Evolutionary conservation across 2,113 vertebrate genomes (phyloP).

Genomic region (Paracyprichromis sp.): DNA sequence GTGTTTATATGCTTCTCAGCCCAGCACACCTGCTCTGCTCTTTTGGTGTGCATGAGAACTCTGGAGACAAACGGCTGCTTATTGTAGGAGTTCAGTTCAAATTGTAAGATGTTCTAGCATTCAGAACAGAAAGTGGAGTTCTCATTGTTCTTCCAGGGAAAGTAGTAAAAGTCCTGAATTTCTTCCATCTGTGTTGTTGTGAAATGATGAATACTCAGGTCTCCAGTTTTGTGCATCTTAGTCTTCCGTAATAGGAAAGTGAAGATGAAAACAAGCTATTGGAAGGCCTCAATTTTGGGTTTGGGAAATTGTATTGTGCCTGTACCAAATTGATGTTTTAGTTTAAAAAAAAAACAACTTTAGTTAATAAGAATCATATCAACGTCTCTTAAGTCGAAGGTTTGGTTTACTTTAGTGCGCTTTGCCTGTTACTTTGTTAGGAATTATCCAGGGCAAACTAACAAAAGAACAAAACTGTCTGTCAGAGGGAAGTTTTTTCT

Average conservation of each 20-base stretch:
- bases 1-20: background rate
- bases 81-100: background rate
- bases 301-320: background rate
- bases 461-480: background rate
- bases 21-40: background rate
- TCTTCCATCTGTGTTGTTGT: background rate
- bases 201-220: background rate
- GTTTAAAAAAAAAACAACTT: background rate
- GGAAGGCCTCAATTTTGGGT: background rate
- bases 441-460: background rate
- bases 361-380: background rate
- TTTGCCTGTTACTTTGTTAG: background rate
- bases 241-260: background rate
- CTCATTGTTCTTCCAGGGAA: background rate
- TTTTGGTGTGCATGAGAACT: background rate
- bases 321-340: background rate
- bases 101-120: background rate
- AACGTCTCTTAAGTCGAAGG: background rate
- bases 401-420: background rate
- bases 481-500: background rate
- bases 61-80: background rate
- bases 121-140: background rate
- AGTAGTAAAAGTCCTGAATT: background rate
- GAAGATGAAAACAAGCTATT: background rate
- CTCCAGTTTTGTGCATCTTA: background rate